Conservation (phyloP, 2,888 invertebrate genomes). For the Entomobrya multifasciata region DNA sequence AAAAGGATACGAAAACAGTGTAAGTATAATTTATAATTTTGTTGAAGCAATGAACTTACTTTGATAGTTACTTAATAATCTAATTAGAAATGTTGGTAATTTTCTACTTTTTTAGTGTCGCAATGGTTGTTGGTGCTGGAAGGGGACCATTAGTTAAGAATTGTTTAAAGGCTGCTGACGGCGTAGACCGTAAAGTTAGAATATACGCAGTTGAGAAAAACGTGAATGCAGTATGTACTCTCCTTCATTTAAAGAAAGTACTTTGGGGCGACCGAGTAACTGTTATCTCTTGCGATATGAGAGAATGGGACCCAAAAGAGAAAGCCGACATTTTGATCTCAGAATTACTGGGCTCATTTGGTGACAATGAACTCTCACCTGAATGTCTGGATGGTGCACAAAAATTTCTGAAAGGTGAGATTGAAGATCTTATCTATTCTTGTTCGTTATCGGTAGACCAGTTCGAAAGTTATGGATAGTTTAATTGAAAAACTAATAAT, state of each 20-base stretch:
- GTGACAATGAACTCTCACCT: constrained; percentile 99
- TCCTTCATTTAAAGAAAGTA: constrained; percentile 77
- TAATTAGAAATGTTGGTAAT: too few species aligned
- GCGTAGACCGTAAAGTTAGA: constrained; percentile 88
- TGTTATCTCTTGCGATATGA: constrained; percentile 93
- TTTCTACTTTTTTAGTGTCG: constrained; percentile 81
- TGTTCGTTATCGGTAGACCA: too few species aligned
- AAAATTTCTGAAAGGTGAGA: constrained; percentile 87
- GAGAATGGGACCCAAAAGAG: constrained; percentile 89
- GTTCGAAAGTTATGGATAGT: too few species aligned
- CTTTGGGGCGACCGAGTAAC: constrained; percentile 85
- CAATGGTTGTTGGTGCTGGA: constrained; percentile 97
- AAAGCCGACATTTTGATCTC: constrained; percentile 97
- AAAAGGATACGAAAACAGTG: constrained; percentile 83
- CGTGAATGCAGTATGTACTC: constrained; percentile 94
- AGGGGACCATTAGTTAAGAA: constrained; percentile 96
- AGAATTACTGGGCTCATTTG: constrained; percentile 97
- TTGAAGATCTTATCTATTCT: too few species aligned
- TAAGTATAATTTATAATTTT: constrained; percentile 81
- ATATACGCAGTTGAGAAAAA: constrained; percentile 99
- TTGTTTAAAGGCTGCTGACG: constrained; percentile 89
- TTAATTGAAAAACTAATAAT: too few species aligned
- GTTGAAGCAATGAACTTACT: not conserved
- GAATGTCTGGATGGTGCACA: constrained; percentile 98
- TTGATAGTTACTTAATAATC: too few species aligned